Evolutionary conservation across 2,888 invertebrate genomes (phyloP), one percentile per base, ranked within the genome.

Genomic region (Apotomis capreana): DNA sequence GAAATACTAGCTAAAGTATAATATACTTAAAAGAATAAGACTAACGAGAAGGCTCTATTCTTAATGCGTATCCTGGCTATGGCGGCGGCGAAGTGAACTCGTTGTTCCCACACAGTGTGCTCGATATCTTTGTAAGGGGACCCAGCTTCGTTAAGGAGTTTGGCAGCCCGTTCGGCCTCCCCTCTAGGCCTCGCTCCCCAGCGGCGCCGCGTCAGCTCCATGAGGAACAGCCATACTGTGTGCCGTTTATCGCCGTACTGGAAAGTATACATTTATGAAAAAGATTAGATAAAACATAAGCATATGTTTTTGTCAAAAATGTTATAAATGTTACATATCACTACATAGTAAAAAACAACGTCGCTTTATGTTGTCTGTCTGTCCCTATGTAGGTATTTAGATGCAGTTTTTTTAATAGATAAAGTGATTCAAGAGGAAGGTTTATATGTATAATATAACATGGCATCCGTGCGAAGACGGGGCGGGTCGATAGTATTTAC

Each of bases 41-140:
- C 70, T 70, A 40, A 95, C 93, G 84, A 86, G 46, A 96, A 94
- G 0, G 97, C 97, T 61, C 95, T 95, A 78, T 95, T 95, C 79
- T 95, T 95, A 40, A 97, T 97, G 12, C 97, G 92, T 76, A 97
- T 94, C 74, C 97, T 94, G 0, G 97, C 95, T 57, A 97, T 94
- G 0, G 97, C 95, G 0, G 97, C 97, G 0, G 97, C 96, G 51
- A 97, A 89, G 76, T 95, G 95, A 0, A 96, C 95, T 68, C 95
- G 94, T 78, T 95, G 94, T 8, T 92, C 84, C 95, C 96, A 95
- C 10, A 97, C 88, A 2, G 94, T 92, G 8, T 89, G 88, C 77
- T 97, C 96, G 0, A 96, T 94, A 0, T 94, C 94, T 51, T 90
- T 84, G 73, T 94, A 89, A 0, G 89, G 89, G 0, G 80, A 79